Conservation (phyloP, 2,113 vertebrate species). For the Mixornis gularis region DNA sequence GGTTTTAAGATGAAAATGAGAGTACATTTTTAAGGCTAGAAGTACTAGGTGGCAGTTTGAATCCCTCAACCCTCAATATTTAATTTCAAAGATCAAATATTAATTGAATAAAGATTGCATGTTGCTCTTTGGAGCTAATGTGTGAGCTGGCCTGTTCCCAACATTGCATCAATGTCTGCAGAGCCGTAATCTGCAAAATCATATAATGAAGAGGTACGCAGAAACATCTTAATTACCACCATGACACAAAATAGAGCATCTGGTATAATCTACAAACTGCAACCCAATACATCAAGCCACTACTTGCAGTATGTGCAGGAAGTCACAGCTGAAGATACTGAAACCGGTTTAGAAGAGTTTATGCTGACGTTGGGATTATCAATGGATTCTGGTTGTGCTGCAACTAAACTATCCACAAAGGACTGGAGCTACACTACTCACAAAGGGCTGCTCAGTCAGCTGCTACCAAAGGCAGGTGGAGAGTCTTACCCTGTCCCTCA, state of each 20-base stretch:
- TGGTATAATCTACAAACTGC: neutral
- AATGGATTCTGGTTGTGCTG: neutral
- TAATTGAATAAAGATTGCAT: neutral
- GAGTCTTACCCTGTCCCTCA: conserved; percentile 19
- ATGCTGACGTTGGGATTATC: neutral
- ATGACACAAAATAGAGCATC: neutral
- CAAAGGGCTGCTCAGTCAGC: neutral
- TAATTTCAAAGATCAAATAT: neutral
- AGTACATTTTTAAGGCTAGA: neutral
- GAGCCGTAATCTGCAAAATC: neutral
- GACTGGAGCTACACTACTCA: neutral
- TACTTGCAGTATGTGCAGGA: neutral
- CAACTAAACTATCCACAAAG: neutral
- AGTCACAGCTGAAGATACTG: neutral
- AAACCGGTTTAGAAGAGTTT: neutral
- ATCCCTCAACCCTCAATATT: neutral
- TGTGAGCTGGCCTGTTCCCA: neutral
- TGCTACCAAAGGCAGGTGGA: neutral
- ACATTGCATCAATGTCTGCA: neutral
- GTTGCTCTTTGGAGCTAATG: neutral
- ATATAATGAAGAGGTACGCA: neutral
- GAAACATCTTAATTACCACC: neutral
- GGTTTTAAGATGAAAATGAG: neutral
- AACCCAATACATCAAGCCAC: conserved; percentile 7
- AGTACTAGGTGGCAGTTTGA: neutral